Evolutionary conservation across 2,797 vertebrate genomes (phyloP).

Genomic region (Podargus strigoides): DNA sequence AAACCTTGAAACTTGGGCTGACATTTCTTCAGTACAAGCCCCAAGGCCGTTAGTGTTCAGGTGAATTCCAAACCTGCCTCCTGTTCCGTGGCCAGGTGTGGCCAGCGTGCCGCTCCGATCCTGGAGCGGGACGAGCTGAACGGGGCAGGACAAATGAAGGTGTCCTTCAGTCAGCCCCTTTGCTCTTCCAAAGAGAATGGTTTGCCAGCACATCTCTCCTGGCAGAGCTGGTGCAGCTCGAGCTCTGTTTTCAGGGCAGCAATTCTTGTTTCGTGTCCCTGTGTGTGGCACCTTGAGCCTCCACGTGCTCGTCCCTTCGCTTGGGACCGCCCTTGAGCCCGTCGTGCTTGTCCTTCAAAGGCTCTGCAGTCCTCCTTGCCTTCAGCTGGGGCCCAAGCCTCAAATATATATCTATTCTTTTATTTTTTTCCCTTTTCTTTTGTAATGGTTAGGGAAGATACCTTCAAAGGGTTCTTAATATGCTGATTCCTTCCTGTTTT

Average conservation of each 20-base stretch:
- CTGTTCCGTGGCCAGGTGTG: accelerated
- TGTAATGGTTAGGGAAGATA: background rate
- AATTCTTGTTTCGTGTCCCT: background rate
- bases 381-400: background rate
- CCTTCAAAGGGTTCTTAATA: constrained; percentile 1
- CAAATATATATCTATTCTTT: accelerated
- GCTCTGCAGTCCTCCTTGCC: background rate
- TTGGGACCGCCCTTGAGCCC: background rate
- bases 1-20: background rate
- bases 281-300: background rate
- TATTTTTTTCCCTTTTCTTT: background rate
- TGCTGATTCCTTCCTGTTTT: background rate
- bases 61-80: background rate
- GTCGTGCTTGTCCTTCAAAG: accelerated
- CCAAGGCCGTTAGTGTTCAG: accelerated
- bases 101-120: accelerated
- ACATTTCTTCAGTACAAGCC: background rate
- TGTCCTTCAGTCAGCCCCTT: background rate
- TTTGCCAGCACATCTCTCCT: background rate
- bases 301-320: accelerated
- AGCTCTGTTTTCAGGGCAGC: background rate
- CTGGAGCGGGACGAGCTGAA: background rate
- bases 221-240: background rate
- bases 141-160: accelerated
- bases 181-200: background rate